Evolutionary conservation across 35 echinoderm and acorn worm species (phyloP).

Genomic region (Ophiothrix spiculata): DNA sequence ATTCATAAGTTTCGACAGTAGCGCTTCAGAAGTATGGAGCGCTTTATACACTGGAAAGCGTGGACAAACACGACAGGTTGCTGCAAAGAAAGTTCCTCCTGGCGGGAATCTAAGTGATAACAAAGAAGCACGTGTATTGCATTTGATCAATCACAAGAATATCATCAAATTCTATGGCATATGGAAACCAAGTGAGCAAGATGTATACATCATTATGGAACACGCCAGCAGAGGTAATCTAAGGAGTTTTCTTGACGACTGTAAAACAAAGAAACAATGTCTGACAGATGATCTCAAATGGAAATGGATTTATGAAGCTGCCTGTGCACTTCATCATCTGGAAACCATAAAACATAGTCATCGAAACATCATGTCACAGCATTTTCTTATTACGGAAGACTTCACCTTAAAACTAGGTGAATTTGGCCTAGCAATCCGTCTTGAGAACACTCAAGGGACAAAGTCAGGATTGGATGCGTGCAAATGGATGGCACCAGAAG

Average conservation of each 20-base stretch:
- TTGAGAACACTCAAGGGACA: neutral
- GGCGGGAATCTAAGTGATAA: neutral
- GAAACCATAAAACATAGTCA: neutral
- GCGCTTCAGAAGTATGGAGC: neutral
- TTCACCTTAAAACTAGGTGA: neutral
- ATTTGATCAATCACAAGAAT: neutral
- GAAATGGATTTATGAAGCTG: neutral
- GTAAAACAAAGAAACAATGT: neutral
- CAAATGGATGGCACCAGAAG: neutral
- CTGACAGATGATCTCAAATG: neutral
- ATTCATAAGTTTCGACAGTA: neutral
- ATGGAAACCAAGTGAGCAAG: neutral
- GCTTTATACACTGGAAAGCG: neutral
- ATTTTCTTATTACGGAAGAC: neutral
- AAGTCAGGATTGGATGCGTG: neutral
- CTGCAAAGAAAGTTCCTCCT: neutral
- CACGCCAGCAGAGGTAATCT: neutral
- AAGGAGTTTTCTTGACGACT: neutral
- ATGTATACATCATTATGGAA: neutral
- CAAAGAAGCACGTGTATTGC: neutral
- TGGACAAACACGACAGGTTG: neutral
- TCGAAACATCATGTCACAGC: neutral
- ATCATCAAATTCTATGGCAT: slow-evolving; percentile 4
- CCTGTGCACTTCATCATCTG: neutral
- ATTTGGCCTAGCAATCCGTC: neutral